Evolutionary conservation across 2,888 invertebrate genomes (phyloP), one percentile per base, ranked within the genome.

Genomic region (Limnephilus rhombicus): DNA sequence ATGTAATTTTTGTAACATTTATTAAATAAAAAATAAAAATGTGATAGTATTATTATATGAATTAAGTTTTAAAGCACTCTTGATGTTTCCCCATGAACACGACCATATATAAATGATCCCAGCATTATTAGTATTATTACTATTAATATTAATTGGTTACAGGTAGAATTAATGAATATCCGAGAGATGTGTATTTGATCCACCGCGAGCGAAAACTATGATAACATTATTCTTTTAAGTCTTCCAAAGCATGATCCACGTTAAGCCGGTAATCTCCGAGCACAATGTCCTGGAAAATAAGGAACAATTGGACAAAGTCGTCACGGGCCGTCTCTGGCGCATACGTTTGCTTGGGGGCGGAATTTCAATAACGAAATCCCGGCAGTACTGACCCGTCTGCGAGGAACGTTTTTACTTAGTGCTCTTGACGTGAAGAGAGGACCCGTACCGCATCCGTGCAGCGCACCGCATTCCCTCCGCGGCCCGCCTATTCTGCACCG

Each of bases 351-450:
- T 31, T 18, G 34, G 29, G 18, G 13, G 82, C 34, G 82, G 82
- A 82, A 82, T 82, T 82, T 82, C 82, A 82, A 82, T 82, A 82
- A 34, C 34, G 34, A 82, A 82, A 82, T 82, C 82, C 82, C 82
- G 34, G 82, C 82, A 29, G 34, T 31, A 82, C 82, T 34, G 34
- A 18, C 82, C 82, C 18, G 82, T 31, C 82, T 82, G 34, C 18
- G 82, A 31, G 18, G 82, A 82, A 82, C 82, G 34, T 82, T 82
- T 31, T 68, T 68, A 68, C 68, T 68, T 24, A 68, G n/a, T 53
- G 53, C 53, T 53, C 53, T 53, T 53, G 53, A 53, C 68, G 68
- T 68, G 24, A 68, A 68, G 68, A 68, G 68, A 68, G 68, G 68
- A 68, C 68, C 68, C n/a, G 9, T n/a, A 68, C 24, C 68, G 24